These are phyloP conservation scores for Salvelinus fontinalis DNA, from an alignment of 2,113 vertebrate genomes.

Conservation along the genomic window DNA sequence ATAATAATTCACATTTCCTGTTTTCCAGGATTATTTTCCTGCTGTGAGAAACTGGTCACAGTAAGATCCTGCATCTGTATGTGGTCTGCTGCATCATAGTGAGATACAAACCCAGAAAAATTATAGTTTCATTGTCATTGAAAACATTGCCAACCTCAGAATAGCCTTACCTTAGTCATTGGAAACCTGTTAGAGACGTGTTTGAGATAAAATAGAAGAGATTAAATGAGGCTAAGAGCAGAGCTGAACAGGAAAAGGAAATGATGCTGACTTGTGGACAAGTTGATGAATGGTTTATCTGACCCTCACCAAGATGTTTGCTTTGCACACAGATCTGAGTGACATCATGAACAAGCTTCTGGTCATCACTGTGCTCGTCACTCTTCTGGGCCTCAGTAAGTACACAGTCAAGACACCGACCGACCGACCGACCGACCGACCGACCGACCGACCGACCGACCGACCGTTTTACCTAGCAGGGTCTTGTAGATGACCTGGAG, in stretches of 20 bases:
- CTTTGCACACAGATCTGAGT: constrained; percentile 42
- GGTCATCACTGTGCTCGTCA: constrained; percentile 62
- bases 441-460: too few species aligned
- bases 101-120: too few species aligned
- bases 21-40: too few species aligned
- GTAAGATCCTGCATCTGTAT: too few species aligned
- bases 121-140: background rate
- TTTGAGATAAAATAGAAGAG: background rate
- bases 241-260: constrained; percentile 26
- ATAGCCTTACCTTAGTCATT: background rate
- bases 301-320: background rate
- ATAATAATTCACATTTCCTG: too few species aligned
- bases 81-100: too few species aligned
- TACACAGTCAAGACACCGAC: background rate
- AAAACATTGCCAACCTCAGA: background rate
- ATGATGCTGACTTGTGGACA: constrained; percentile 59
- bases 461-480: too few species aligned
- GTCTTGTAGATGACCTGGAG: too few species aligned
- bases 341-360: constrained; percentile 72
- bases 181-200: background rate
- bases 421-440: background rate
- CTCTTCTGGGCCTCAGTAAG: constrained; percentile 70
- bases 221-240: background rate
- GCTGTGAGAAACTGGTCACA: too few species aligned
- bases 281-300: background rate